Evolutionary conservation across 2,888 invertebrate species (phyloP).

Genomic region (Dasypogon diadema): DNA sequence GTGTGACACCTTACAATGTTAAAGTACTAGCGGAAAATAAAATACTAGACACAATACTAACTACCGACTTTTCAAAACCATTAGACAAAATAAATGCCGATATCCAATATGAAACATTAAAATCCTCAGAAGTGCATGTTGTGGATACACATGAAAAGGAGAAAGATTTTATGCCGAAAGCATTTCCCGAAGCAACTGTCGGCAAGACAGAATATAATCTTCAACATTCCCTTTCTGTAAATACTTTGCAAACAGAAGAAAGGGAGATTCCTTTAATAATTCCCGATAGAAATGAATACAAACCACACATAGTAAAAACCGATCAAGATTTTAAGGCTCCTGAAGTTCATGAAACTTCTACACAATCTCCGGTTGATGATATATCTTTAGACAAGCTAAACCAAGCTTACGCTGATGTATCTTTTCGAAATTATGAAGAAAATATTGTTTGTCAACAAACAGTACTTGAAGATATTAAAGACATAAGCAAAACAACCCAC

Average conservation of each 20-base stretch:
- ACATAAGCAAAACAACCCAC: not conserved
- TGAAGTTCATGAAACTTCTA: not conserved
- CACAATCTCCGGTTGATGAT: slow-evolving; percentile 31
- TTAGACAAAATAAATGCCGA: slow-evolving; percentile 69
- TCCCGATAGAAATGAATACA: not conserved
- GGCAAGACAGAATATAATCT: slow-evolving; percentile 62
- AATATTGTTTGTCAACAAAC: slow-evolving; percentile 57
- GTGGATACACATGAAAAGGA: slow-evolving; percentile 78
- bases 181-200: slow-evolving; percentile 51
- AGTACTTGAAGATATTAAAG: slow-evolving; percentile 28
- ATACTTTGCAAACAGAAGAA: slow-evolving; percentile 75
- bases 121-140: slow-evolving; percentile 73
- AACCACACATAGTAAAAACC: not conserved
- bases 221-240: slow-evolving; percentile 74
- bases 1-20: slow-evolving; percentile 73
- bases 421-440: slow-evolving; percentile 65
- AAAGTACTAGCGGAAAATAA: slow-evolving; percentile 74
- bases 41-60: slow-evolving; percentile 70
- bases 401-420: slow-evolving; percentile 64
- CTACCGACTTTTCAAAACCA: slow-evolving; percentile 55
- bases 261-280: slow-evolving; percentile 72
- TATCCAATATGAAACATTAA: slow-evolving; percentile 72
- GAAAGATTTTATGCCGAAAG: slow-evolving; percentile 58
- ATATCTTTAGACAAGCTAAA: slow-evolving; percentile 56
- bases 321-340: slow-evolving; percentile 4